Percentiles rank a stretch among this genome's conserved stretches.
Evolutionary conservation across 2,888 invertebrate species (phyloP).

Genomic region (Enoplolaimus lenunculus): DNA sequence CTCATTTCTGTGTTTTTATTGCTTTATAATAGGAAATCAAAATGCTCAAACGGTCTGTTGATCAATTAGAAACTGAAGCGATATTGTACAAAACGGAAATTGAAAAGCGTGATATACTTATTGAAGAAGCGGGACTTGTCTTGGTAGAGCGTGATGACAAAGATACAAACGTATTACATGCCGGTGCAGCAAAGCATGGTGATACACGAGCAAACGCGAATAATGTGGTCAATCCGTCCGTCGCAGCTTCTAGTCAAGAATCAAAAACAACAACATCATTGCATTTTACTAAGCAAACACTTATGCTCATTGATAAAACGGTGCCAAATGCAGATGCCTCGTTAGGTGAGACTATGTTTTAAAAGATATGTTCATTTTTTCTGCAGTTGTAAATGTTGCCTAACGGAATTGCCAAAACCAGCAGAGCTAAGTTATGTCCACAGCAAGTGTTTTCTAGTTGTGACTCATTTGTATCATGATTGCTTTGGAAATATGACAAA

Average conservation of each 20-base stretch:
- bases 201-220: background rate
- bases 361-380: too few species aligned
- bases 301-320: slow-evolving; percentile 24
- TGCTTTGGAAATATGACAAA: too few species aligned
- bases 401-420: too few species aligned
- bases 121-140: slow-evolving; percentile 42
- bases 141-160: background rate
- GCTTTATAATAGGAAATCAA: slow-evolving; percentile 71
- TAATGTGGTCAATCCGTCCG: background rate
- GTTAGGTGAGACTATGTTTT: too few species aligned
- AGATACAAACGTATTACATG: background rate
- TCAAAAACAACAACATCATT: too few species aligned
- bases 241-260: background rate
- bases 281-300: slow-evolving; percentile 36
- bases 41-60: slow-evolving; percentile 62
- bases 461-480: too few species aligned
- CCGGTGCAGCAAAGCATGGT: background rate
- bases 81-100: slow-evolving; percentile 62
- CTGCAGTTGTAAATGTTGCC: too few species aligned
- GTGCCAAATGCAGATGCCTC: slow-evolving; percentile 6
- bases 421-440: too few species aligned
- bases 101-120: slow-evolving; percentile 71
- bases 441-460: too few species aligned
- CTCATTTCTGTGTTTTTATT: too few species aligned
- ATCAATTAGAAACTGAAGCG: slow-evolving; percentile 59